Evolutionary conservation across 1,140 invertebrate species (phyloP).

Genomic region (Tetramorium parvispinum): DNA sequence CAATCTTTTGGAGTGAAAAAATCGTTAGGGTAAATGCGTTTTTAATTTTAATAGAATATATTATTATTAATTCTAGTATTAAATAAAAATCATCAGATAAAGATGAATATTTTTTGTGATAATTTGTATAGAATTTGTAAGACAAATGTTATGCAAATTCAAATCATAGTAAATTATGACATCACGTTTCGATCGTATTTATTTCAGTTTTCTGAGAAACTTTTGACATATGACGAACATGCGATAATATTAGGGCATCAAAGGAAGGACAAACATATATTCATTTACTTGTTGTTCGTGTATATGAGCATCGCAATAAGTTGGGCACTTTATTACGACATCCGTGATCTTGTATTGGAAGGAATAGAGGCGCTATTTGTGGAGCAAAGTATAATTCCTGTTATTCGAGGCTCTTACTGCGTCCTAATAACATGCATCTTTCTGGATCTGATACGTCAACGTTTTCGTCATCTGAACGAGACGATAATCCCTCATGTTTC

Average conservation of each 20-base stretch:
- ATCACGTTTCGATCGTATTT: neutral
- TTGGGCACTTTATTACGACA: neutral
- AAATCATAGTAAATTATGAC: neutral
- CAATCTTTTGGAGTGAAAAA: neutral
- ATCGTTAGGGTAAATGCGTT: slow-evolving; percentile 8
- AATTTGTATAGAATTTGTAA: neutral
- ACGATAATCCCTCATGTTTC: slow-evolving; percentile 17
- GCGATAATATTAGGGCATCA: neutral
- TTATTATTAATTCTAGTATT: too few relatives aligned
- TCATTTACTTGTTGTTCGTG: neutral
- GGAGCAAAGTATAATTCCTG: neutral
- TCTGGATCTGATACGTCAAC: slow-evolving; percentile 34
- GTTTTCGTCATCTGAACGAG: slow-evolving; percentile 39
- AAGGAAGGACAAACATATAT: slow-evolving; percentile 25
- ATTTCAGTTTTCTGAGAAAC: slow-evolving; percentile 2
- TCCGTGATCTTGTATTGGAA: neutral
- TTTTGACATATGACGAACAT: slow-evolving; percentile 13
- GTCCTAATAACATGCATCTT: neutral
- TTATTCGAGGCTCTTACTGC: neutral
- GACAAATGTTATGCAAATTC: neutral
- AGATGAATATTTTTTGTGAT: neutral
- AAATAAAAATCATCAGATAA: neutral
- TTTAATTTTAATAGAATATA: neutral
- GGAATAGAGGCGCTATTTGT: neutral
- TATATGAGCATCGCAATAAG: neutral